A percentile compares a stretch with the other conserved stretches of the same genome.
Evolutionary conservation across 2,797 vertebrate genomes (phyloP).

Genomic region (Menidia menidia): DNA sequence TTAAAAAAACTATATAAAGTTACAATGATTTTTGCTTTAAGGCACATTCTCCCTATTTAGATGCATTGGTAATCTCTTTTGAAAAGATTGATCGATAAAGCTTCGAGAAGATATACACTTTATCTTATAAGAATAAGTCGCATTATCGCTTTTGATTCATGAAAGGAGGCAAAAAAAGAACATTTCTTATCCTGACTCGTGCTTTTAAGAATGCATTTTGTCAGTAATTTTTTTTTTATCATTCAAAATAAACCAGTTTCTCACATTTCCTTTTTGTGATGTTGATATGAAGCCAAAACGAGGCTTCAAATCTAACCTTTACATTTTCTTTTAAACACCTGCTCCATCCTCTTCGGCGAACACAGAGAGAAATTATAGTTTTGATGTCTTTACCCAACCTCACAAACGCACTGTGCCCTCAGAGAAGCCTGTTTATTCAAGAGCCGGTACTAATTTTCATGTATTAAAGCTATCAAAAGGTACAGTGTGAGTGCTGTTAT

Average conservation of each 20-base stretch:
- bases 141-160: too few species aligned
- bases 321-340: neutral
- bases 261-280: neutral
- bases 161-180: neutral
- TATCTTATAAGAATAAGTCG: too few species aligned
- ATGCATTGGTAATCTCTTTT: too few species aligned
- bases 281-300: neutral
- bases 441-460: neutral
- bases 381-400: too few species aligned
- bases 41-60: too few species aligned
- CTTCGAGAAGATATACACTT: too few species aligned
- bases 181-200: neutral
- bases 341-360: neutral
- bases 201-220: neutral
- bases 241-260: neutral
- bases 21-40: too few species aligned
- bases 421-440: neutral
- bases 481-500: neutral
- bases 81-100: too few species aligned
- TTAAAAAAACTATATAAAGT: neutral
- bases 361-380: neutral
- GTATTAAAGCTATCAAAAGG: constrained; percentile 3
- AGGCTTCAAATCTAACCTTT: neutral
- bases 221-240: neutral
- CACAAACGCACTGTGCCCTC: too few species aligned